A percentile compares a stretch with the other conserved stretches of the same genome.
Conservation (phyloP, 2,797 vertebrate genomes). For the Coranthus polyacanthus region DNA sequence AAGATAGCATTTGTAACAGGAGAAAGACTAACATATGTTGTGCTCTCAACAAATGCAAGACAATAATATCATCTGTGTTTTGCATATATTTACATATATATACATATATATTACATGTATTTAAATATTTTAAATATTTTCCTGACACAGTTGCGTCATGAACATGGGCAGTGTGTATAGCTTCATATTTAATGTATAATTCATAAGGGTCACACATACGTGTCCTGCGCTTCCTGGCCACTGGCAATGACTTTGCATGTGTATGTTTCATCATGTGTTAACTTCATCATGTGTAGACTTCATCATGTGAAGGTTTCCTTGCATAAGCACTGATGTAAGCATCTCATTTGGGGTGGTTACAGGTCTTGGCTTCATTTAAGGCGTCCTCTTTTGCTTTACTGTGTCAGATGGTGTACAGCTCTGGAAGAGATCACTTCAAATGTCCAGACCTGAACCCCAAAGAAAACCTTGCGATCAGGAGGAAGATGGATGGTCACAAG, state of each 20-base stretch:
- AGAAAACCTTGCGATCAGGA: too few relatives aligned
- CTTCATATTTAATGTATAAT: slow-evolving; percentile 20
- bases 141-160: too few relatives aligned
- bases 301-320: slow-evolving; percentile 7
- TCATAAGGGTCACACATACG: background rate
- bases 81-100: too few relatives aligned
- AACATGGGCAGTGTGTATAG: slow-evolving; percentile 2
- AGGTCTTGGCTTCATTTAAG: slow-evolving; percentile 29
- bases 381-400: slow-evolving; percentile 6
- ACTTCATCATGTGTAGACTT: too few relatives aligned
- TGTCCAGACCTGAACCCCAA: too few relatives aligned
- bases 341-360: slow-evolving; percentile 28
- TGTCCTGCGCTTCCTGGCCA: slow-evolving; percentile 4
- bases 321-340: slow-evolving; percentile 1
- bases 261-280: background rate
- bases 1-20: too few relatives aligned
- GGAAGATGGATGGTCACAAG: too few relatives aligned
- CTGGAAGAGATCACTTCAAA: background rate
- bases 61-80: too few relatives aligned
- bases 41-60: too few relatives aligned
- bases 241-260: slow-evolving; percentile 13
- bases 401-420: background rate
- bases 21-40: too few relatives aligned
- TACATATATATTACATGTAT: too few relatives aligned
- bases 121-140: too few relatives aligned